A percentile compares a stretch with the other conserved stretches of the same genome.
These are phyloP conservation scores for Neoarius graeffei DNA, from an alignment of 2,113 vertebrate genomes.

Conservation along the genomic window DNA sequence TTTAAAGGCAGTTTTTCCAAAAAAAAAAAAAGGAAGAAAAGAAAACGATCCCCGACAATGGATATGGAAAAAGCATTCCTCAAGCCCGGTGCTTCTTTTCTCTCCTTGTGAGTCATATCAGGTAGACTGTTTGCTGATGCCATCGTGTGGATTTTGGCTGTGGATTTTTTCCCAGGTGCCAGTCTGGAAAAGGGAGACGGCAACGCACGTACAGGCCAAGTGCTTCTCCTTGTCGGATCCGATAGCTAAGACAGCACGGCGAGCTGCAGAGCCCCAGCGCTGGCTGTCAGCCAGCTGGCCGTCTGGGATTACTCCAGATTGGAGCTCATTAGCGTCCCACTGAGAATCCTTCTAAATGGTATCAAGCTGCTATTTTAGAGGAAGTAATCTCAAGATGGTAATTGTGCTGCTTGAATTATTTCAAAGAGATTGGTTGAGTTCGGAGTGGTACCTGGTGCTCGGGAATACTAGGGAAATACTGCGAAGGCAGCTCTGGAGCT, in stretches of 20 bases:
- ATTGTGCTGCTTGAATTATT: conserved; percentile 53
- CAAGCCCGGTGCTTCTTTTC: not conserved
- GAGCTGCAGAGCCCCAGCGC: conserved; percentile 48
- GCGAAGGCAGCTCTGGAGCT: not conserved
- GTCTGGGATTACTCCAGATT: conserved; percentile 58
- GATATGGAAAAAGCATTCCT: not conserved
- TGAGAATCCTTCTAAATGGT: conserved; percentile 58
- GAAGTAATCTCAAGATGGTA: conserved; percentile 53
- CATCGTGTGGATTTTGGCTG: conserved; percentile 33
- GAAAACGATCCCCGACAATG: not conserved
- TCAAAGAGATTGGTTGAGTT: conserved; percentile 37
- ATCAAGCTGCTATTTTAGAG: conserved; percentile 58
- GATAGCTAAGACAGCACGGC: conserved; percentile 44
- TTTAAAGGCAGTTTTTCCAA: not conserved
- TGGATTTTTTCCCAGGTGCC: not conserved
- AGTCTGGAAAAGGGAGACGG: conserved; percentile 39
- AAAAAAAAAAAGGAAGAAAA: not conserved
- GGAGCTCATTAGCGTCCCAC: conserved; percentile 57
- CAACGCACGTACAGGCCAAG: conserved; percentile 6
- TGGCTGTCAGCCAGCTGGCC: conserved; percentile 55
- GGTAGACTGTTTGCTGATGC: conserved; percentile 27
- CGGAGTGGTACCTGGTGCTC: conserved; percentile 30
- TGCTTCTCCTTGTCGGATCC: conserved; percentile 34
- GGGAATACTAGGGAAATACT: not conserved
- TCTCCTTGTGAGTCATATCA: conserved; percentile 16